Percentiles rank a stretch among this genome's conserved stretches.
Conservation (phyloP, 2,797 vertebrate species). For the Geotrypetes seraphini region DNA sequence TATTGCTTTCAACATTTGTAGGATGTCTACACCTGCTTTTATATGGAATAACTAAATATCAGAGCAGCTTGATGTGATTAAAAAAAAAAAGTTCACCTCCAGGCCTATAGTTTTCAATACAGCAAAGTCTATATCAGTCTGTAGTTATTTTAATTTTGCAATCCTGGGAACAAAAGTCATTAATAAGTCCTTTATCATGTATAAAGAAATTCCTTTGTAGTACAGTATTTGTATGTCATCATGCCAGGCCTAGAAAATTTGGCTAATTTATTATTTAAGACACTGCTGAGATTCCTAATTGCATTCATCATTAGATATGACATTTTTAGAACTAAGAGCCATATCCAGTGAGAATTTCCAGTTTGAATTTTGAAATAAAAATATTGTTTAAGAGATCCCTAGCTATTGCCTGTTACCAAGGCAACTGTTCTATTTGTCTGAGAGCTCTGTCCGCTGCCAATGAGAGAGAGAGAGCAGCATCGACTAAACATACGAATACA, state of each 20-base stretch:
- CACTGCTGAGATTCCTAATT: conserved; percentile 74
- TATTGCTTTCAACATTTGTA: conserved; percentile 50
- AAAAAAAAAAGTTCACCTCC: conserved; percentile 44
- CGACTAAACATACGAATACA: conserved; percentile 75
- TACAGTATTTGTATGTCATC: conserved; percentile 61
- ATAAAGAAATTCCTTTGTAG: conserved; percentile 53
- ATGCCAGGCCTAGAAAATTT: conserved; percentile 64
- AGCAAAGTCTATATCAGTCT: conserved; percentile 31
- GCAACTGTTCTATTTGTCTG: conserved; percentile 90
- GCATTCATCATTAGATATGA: conserved; percentile 73
- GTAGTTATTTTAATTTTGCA: conserved; percentile 51
- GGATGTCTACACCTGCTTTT: conserved; percentile 53
- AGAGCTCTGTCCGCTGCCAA: conserved; percentile 72
- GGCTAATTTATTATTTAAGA: conserved; percentile 77
- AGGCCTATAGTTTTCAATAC: conserved; percentile 40
- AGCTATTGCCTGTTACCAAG: conserved; percentile 84
- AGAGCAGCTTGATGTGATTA: conserved; percentile 37
- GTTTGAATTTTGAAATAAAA: conserved; percentile 85
- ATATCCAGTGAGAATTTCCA: conserved; percentile 72
- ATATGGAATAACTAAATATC: conserved; percentile 49
- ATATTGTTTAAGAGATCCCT: conserved; percentile 84
- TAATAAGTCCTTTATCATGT: conserved; percentile 61
- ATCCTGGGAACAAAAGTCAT: conserved; percentile 59
- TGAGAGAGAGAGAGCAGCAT: conserved; percentile 57
- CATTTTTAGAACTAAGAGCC: conserved; percentile 62